Evolutionary conservation across 2,797 vertebrate species (phyloP), one percentile per base, ranked within the genome.

Genomic region (Glossophaga mutica): DNA sequence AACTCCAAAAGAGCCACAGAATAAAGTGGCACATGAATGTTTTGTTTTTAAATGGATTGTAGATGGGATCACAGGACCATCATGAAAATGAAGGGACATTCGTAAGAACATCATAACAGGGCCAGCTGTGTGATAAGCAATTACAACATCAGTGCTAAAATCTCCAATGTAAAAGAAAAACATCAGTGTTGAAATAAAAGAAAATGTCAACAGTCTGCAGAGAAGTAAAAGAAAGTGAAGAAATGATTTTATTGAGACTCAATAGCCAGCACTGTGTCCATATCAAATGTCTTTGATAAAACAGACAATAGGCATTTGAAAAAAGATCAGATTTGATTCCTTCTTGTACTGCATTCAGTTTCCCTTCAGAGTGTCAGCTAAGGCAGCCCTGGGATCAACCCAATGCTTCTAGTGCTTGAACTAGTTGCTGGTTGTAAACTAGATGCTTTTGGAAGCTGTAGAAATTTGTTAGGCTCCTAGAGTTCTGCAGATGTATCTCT

Each of bases 41-140:
- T 98, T 98, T 98, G 96, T 98, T 98, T 96, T 98, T 98, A 98
- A 98, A 98, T 98, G 97, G 98, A 77, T 59, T 98, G 97, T 94
- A 98, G 98, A 98, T 98, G 98, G 98, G 98, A 98, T 98, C 98
- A 97, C 91, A 90, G 98, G 98, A 98, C 96, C 96, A 93, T 97
- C 94, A 97, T 91, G 96, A 98, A 98, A 98, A 98, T 95, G 97
- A 98, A 97, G 93, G 94, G 97, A 97, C 97, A 91, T 94, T 96
- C 76, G 94, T 70, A 78, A 95, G 96, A 97, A 97, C 24, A 68
- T 96, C 97, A 83, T 97, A 98, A 98, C 94, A 93, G 74, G 95
- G 96, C 90, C 97, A 98, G 96, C 97, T 97, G 97, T 90, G 86
- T 59, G 11, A 97, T 97, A 98, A 98, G 98, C 97, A 98, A 98